Base-by-base conservation (phyloP, 1,140 invertebrate species). In the Bilobella aurantiaca region DNA sequence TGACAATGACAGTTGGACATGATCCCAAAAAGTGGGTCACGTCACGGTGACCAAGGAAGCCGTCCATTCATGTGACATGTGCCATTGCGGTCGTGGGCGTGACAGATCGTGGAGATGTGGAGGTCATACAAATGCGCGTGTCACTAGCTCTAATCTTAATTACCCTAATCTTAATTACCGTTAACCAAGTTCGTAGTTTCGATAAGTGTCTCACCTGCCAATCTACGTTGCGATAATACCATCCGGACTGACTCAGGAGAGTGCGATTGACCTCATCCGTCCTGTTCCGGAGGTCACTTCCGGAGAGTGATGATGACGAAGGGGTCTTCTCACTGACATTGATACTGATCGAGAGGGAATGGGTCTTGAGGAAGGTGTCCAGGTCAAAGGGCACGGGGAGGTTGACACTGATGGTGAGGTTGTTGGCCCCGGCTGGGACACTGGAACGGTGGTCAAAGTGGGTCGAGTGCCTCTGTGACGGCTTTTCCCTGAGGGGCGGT, bases 191-290 rank as follows among this genome's bases (percentile, higher is more conserved):
- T n/a, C n/a, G n/a, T n/a, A n/a, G n/a, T n/a, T n/a, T n/a, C n/a
- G n/a, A n/a, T 18, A 14, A 42, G 28, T 28, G 3, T 8, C 21
- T 31, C 46, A 62, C 59, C 59, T 62, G 59, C 59, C 59, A 62
- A 62, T 62, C 59, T 14, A 62, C 30, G 16, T 37, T 42, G 5
- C 59, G 25, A 27, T 42, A 62, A 23, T 62, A 62, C 59, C 59
- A 62, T 46, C 59, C 59, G 46, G 32, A 42, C 28, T 42, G 3
- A 12, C 3, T 3, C 3, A 62, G 49, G 49, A 53, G 49, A 16
- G 14, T 23, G 14, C 49, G 49, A 53, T 53, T 53, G 25, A 53
- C 5, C 12, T 53, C 23, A 23, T 53, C 49, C 25, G 49, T 23
- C 23, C 5, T 29, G 28, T 23, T 59, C 58, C 28, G 58, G 12